phyloP scores from a whole-genome alignment of 2,113 vertebrate species.

The Todiramphus chloris region DNA sequence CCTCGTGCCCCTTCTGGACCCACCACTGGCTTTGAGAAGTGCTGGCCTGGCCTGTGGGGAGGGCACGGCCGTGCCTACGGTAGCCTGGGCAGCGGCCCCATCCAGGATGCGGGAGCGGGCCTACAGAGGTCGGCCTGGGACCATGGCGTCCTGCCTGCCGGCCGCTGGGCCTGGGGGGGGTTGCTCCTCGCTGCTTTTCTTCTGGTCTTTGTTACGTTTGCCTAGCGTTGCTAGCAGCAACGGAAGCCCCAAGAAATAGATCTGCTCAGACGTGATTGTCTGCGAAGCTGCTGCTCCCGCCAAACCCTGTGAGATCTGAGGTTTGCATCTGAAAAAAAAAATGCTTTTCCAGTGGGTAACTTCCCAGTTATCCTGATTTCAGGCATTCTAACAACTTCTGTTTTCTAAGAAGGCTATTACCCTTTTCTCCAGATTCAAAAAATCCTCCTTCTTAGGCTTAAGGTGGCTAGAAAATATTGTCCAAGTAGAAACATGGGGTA shows the following conservation, averaged over 20 bases:
- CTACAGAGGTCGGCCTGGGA: constrained; percentile 62
- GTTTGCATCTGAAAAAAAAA: neutral
- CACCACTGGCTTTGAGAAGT: neutral
- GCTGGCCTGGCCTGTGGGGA: rapidly evolving
- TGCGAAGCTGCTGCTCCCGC: neutral
- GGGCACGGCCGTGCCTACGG: rapidly evolving
- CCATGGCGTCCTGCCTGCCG: rapidly evolving
- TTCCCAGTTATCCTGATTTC: neutral
- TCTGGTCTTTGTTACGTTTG: neutral
- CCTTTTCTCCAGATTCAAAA: neutral
- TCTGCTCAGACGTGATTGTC: neutral
- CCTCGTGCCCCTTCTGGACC: neutral
- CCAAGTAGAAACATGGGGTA: neutral
- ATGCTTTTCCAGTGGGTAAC: neutral
- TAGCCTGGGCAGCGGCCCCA: neutral
- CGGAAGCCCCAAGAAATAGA: rapidly evolving
- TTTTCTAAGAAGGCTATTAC: neutral
- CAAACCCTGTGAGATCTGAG: neutral
- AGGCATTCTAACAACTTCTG: neutral
- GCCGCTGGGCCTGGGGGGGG: neutral
- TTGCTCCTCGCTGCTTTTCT: neutral
- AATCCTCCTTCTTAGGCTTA: neutral
- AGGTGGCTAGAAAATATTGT: neutral
- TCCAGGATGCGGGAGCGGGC: neutral
- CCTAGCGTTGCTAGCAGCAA: neutral